Percentiles rank a stretch among this genome's conserved stretches.
These are phyloP conservation scores for Epinephelus lanceolatus DNA, from an alignment of 2,113 vertebrate genomes.

Conservation along the genomic window DNA sequence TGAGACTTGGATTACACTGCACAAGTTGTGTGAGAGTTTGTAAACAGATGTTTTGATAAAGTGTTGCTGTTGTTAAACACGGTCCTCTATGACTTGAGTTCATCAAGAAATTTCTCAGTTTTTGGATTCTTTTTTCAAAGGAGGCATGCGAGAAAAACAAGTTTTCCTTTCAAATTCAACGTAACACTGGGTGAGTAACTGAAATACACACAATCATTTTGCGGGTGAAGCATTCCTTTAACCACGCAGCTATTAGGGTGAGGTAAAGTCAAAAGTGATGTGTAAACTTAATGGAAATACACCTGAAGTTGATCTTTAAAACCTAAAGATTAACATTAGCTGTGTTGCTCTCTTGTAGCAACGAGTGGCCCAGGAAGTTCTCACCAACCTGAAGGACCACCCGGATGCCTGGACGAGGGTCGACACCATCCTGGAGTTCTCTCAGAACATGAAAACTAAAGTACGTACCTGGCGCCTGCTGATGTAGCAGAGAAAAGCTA, in stretches of 20 bases:
- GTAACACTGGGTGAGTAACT: too few species aligned
- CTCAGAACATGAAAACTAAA: slow-evolving; percentile 99
- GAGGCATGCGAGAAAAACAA: too few species aligned
- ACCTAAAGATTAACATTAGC: neutral
- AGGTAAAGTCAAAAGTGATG: neutral
- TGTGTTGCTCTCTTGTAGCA: slow-evolving; percentile 84
- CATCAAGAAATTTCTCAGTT: too few species aligned
- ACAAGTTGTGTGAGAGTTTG: too few species aligned
- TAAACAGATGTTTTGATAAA: too few species aligned
- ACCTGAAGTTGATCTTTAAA: neutral
- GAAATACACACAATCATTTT: too few species aligned
- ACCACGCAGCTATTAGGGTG: too few species aligned
- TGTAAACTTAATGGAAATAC: neutral
- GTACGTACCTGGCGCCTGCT: slow-evolving; percentile 81
- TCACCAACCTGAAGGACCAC: slow-evolving; percentile 98
- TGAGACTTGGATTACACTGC: too few species aligned
- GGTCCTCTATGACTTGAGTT: too few species aligned
- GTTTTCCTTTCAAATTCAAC: too few species aligned
- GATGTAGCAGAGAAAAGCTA: neutral
- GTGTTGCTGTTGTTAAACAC: too few species aligned
- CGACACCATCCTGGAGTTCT: slow-evolving; percentile 99
- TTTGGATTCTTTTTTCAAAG: too few species aligned
- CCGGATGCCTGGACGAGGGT: slow-evolving; percentile 99
- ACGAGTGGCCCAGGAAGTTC: slow-evolving; percentile 97
- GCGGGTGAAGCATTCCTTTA: neutral